A percentile compares a stretch with the other conserved stretches of the same genome.
phyloP scores from a whole-genome alignment of 2,113 vertebrate species.

The Psephotus haematonotus region DNA sequence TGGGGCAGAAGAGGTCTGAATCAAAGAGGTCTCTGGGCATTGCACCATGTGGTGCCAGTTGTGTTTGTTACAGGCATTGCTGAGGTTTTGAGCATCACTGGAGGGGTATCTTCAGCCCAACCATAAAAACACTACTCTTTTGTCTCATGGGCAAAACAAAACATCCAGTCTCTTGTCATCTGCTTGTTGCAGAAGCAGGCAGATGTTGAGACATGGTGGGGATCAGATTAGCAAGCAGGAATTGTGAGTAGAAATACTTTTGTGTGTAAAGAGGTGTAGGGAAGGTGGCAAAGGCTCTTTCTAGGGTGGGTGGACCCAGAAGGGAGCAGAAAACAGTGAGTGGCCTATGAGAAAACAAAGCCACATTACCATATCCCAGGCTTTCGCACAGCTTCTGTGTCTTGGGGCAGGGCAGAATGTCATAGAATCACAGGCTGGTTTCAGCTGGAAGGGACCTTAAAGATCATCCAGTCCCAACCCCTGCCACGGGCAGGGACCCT shows the following conservation, averaged over 20 bases:
- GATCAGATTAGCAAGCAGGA: neutral
- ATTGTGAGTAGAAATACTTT: rapidly evolving
- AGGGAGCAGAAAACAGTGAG: neutral
- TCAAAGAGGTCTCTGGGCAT: rapidly evolving
- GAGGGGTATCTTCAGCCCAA: neutral
- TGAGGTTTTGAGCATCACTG: neutral
- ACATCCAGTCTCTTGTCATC: neutral
- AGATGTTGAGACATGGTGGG: neutral
- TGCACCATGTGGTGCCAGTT: neutral
- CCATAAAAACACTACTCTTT: no score
- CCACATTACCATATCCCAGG: neutral
- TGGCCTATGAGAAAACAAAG: neutral
- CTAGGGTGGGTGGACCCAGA: neutral
- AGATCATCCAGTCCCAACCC: neutral
- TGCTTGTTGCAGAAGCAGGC: neutral
- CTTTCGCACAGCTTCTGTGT: neutral
- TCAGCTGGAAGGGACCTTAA: neutral
- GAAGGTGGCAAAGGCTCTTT: neutral
- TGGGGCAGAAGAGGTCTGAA: neutral
- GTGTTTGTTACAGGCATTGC: rapidly evolving
- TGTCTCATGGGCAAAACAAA: neutral
- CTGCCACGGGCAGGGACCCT: neutral
- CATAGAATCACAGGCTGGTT: neutral
- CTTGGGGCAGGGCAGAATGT: neutral
- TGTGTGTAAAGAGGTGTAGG: rapidly evolving